Conservation (phyloP, 2,888 invertebrate genomes). For the Dione vanillae region DNA sequence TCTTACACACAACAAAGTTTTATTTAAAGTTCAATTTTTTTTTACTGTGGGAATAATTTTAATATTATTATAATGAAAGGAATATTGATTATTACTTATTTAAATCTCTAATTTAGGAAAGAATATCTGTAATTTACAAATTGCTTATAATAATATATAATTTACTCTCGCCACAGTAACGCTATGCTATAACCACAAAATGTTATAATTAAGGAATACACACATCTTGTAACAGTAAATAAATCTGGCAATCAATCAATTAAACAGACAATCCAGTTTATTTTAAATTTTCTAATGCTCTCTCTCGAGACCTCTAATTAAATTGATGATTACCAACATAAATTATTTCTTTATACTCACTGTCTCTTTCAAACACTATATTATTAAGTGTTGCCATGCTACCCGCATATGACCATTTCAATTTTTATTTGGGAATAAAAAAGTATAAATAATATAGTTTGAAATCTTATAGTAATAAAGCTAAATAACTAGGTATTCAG, state of each 20-base stretch:
- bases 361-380: neutral
- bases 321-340: conserved; percentile 7
- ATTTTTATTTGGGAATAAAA: neutral
- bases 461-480: neutral
- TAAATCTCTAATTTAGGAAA: too few relatives aligned
- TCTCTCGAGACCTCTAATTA: neutral
- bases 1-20: neutral
- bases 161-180: neutral
- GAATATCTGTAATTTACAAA: too few relatives aligned
- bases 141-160: too few relatives aligned
- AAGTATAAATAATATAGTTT: neutral
- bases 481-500: too few relatives aligned
- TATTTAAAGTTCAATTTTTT: conserved; percentile 8
- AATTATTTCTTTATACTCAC: conserved; percentile 9
- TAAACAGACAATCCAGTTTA: neutral
- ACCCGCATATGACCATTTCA: neutral
- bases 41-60: conserved; percentile 13
- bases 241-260: conserved; percentile 15
- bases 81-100: neutral
- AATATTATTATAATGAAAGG: neutral
- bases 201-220: neutral
- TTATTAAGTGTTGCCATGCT: conserved; percentile 11
- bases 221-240: neutral
- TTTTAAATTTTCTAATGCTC: conserved; percentile 1
- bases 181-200: neutral